These are phyloP conservation scores for Aphidius gifuensis DNA, from an alignment of 1,140 invertebrate species.

Conservation along the genomic window DNA sequence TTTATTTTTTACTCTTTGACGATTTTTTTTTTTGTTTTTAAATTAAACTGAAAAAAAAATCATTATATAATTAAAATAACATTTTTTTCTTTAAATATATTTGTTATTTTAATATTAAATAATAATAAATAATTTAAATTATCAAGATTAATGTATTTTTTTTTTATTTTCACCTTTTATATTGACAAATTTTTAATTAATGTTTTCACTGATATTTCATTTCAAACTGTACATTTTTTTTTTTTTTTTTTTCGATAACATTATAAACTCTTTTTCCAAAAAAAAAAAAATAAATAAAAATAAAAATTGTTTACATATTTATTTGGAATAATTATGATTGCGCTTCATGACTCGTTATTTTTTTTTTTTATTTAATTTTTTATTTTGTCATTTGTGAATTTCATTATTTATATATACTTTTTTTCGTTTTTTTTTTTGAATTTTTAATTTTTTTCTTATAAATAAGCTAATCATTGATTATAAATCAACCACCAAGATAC, in stretches of 20 bases:
- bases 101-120: not conserved
- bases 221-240: constrained; percentile 33
- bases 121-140: constrained; percentile 10
- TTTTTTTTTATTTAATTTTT: constrained; percentile 3
- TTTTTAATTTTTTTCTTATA: constrained; percentile 11
- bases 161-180: not conserved
- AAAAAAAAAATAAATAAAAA: not conserved
- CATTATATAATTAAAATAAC: too few relatives aligned
- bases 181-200: too few relatives aligned
- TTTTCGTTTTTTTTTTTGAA: constrained; percentile 6
- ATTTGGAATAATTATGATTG: constrained; percentile 8
- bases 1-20: too few relatives aligned
- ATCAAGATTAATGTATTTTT: constrained; percentile 7
- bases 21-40: too few relatives aligned
- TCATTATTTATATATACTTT: constrained; percentile 3
- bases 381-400: not conserved
- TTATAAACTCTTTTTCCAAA: constrained; percentile 37
- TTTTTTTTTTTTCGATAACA: too few relatives aligned
- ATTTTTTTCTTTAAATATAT: too few relatives aligned
- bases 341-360: constrained; percentile 21
- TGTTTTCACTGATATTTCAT: not conserved
- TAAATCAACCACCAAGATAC: constrained; percentile 9
- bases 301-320: too few relatives aligned
- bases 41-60: too few relatives aligned
- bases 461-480: constrained; percentile 3